Percentiles rank a stretch among this genome's conserved stretches.
Conservation (phyloP, 2,888 invertebrate species). For the Chrysopilus asiliformis region DNA sequence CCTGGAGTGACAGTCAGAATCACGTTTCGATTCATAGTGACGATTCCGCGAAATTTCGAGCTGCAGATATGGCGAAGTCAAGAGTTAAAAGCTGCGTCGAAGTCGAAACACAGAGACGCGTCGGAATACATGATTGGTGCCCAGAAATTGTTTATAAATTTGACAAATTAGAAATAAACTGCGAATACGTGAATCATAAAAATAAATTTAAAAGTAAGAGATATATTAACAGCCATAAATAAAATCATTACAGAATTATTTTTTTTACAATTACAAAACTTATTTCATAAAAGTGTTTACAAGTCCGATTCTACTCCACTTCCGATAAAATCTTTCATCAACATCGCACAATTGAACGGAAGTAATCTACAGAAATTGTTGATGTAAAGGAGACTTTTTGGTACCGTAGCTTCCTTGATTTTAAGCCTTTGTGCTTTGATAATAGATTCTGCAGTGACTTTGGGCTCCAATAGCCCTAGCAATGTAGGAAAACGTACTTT, state of each 20-base stretch:
- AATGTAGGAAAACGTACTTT: conserved; percentile 56
- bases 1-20: no score
- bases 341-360: conserved; percentile 41
- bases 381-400: conserved; percentile 43
- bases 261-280: not conserved
- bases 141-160: no score
- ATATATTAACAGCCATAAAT: not conserved
- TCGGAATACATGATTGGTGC: no score
- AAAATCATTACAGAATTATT: not conserved
- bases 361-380: conserved; percentile 45
- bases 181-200: no score
- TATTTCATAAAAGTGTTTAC: conserved; percentile 7
- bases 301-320: conserved; percentile 49
- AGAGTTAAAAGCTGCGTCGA: no score
- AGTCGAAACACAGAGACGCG: no score
- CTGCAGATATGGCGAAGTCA: no score
- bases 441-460: conserved; percentile 51
- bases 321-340: conserved; percentile 51
- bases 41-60: no score
- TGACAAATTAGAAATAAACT: no score
- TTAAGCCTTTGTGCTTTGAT: conserved; percentile 53
- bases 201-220: not conserved
- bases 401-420: conserved; percentile 48
- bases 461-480: conserved; percentile 50
- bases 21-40: no score